Evolutionary conservation across 2,888 invertebrate genomes (phyloP), one percentile per base, ranked within the genome.

Genomic region (Hedya salicella): DNA sequence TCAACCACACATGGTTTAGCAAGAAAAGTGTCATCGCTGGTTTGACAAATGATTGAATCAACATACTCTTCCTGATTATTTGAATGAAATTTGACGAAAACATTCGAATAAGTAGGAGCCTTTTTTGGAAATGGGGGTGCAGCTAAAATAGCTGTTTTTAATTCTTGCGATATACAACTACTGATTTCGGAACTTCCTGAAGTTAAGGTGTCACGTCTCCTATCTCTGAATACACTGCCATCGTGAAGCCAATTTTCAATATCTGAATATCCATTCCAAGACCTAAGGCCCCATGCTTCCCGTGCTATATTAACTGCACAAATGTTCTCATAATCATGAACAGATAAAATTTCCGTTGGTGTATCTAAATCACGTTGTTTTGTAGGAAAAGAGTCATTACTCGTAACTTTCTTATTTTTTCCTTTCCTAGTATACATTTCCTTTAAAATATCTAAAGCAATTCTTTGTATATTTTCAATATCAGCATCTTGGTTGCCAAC

Each of bases 271-370:
- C 94, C 94, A 75, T 93, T 93, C 95, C 95, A 95, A 39, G 94
- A 94, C 46, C 95, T 88, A 56, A 95, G 83, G 0, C 94, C 95
- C 94, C 94, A 94, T 14, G 94, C 93, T 78, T 94, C 94, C 69
- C 95, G 85, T 2, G 94, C 94, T 62, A 95, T 94, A 73, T 94
- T 94, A 4, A 95, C 91, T 1, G 94, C 94, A 77, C 94, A 94
- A 70, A 95, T 93, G 76, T 95, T 95, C 80, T 95, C 95, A 75
- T 95, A 95, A 76, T 95, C 95, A 74, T 95, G 95, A 53, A 94
- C 93, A 4, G 94, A 94, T 57, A 94, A 83, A 17, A 93, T 87
- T 77, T 94, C 94, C 44, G 94, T 91, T n/a, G 93, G 92, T 36
- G 93, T 93, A 68, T 93, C 92, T 52, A 89, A 76, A 75, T 93